Evolutionary conservation across 2,888 invertebrate genomes (phyloP), one percentile per base, ranked within the genome.

Genomic region (Tenodera sinensis): DNA sequence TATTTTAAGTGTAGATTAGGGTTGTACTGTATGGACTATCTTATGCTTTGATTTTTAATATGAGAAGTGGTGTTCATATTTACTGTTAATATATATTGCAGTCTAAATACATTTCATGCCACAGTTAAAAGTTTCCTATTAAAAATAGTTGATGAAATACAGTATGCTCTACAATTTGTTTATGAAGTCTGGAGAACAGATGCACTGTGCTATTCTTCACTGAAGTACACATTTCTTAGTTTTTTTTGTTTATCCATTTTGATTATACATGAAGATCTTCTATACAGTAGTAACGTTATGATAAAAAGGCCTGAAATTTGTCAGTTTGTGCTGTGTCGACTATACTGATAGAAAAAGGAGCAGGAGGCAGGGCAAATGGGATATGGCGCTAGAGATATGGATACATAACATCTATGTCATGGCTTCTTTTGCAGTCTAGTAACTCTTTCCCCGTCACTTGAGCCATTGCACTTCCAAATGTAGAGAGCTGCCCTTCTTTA

Each of bases 311-410:
- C 86, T 86, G 81, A 81, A 54, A 54, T 20, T 84, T 86, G 28
- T 86, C 71, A 81, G 81, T 86, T 86, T 86, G 86, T 86, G 86
- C 86, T 86, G 25, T 86, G 27, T 81, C n/a, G 30, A 54, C 81
- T 86, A 71, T 81, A 81, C 30, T 25, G 28, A 30, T 86, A 86
- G 86, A 86, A 86, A 86, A 86, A 81, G 81, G 85, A 28, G 54
- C 25, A 47, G 28, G 28, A 71, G 86, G 81, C 71, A 86, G 85
- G 47, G 54, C 8, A 47, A 54, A 25, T 86, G 86, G 81, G 86
- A 86, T 86, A 86, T 86, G 85, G 27, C 85, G 81, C 30, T 30
- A 86, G 28, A 86, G 86, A 86, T 86, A 86, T 86, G 86, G 81
- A 86, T 86, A 85, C 85, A 86, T 86, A 28, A 20, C 81, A 86